Evolutionary conservation across 2,888 invertebrate genomes (phyloP).

Genomic region (Scaptodrosophila latifasciaeformis): DNA sequence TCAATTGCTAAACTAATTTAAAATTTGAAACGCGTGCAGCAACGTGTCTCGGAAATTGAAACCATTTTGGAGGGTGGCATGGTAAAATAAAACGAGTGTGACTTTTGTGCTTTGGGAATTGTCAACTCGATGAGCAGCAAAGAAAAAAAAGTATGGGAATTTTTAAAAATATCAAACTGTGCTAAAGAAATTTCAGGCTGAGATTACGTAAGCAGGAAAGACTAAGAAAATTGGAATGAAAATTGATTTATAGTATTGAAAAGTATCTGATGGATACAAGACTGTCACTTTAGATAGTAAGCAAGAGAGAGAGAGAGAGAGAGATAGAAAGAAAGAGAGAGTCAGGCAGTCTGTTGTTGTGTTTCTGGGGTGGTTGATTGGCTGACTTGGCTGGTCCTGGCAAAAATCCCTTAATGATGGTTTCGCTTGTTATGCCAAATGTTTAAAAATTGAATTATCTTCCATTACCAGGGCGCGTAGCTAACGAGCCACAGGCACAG

Average conservation of each 20-base stretch:
- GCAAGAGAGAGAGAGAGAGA: too few relatives aligned
- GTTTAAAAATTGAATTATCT: constrained; percentile 76
- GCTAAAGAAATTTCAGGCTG: constrained; percentile 49
- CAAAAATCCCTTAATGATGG: constrained; percentile 75
- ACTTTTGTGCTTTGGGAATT: constrained; percentile 41
- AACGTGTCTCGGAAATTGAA: constrained; percentile 40
- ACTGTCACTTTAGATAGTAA: constrained; percentile 16
- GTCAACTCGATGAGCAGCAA: too few relatives aligned
- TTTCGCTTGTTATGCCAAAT: constrained; percentile 75
- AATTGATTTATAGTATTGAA: too few relatives aligned
- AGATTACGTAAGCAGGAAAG: constrained; percentile 44
- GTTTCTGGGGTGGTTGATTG: too few relatives aligned
- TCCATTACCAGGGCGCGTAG: constrained; percentile 72
- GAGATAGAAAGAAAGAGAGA: too few relatives aligned
- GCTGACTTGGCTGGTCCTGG: constrained; percentile 1
- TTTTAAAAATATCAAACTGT: too few relatives aligned
- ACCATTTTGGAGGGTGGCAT: constrained; percentile 22
- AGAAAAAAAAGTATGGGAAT: too few relatives aligned
- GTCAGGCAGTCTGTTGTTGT: too few relatives aligned
- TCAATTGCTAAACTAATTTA: constrained; percentile 66
- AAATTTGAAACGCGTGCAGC: constrained; percentile 61
- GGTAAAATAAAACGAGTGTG: too few relatives aligned
- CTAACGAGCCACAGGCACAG: constrained; percentile 54
- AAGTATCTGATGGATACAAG: constrained; percentile 22
- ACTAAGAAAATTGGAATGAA: constrained; percentile 1